Percentiles rank a stretch among this genome's conserved stretches.
Conservation (phyloP, 2,888 invertebrate species). For the Pemphredon lugubris region DNA sequence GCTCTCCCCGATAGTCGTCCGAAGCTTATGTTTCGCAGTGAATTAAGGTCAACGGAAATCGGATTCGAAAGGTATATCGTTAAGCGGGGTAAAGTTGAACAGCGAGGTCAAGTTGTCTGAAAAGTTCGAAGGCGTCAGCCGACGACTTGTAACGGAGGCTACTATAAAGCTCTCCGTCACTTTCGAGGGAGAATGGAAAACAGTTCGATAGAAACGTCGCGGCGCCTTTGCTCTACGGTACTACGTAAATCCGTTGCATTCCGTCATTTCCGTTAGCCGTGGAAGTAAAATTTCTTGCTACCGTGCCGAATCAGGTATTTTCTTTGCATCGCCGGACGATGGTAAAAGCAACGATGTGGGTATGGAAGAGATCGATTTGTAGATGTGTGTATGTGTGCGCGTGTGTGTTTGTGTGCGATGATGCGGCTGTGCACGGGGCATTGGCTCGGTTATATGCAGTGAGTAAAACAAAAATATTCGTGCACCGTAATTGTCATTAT, state of each 20-base stretch:
- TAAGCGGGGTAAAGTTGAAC: slow-evolving; percentile 41
- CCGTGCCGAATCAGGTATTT: too few relatives aligned
- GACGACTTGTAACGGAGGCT: neutral
- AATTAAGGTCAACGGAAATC: slow-evolving; percentile 56
- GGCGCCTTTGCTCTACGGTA: neutral
- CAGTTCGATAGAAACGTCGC: neutral
- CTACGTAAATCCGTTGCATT: neutral
- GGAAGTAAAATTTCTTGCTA: too few relatives aligned
- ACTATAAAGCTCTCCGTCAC: neutral
- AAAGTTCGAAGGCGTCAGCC: slow-evolving; percentile 22
- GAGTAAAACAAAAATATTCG: too few relatives aligned
- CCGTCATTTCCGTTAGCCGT: slow-evolving; percentile 27
- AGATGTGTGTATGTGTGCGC: neutral
- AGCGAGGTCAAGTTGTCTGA: slow-evolving; percentile 34
- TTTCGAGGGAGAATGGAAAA: neutral
- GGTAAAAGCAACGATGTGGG: slow-evolving; percentile 18
- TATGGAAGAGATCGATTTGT: slow-evolving; percentile 45
- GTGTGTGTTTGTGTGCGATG: slow-evolving; percentile 6
- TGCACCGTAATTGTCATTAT: too few relatives aligned
- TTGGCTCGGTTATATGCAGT: too few relatives aligned
- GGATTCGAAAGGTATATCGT: slow-evolving; percentile 43
- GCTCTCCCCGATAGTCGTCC: slow-evolving; percentile 5
- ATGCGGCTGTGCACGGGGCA: too few relatives aligned
- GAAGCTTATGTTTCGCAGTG: slow-evolving; percentile 16
- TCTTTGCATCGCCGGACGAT: slow-evolving; percentile 13